Base-by-base conservation (phyloP, 2,113 vertebrate species). In the Genyomyrus donnyi region DNA sequence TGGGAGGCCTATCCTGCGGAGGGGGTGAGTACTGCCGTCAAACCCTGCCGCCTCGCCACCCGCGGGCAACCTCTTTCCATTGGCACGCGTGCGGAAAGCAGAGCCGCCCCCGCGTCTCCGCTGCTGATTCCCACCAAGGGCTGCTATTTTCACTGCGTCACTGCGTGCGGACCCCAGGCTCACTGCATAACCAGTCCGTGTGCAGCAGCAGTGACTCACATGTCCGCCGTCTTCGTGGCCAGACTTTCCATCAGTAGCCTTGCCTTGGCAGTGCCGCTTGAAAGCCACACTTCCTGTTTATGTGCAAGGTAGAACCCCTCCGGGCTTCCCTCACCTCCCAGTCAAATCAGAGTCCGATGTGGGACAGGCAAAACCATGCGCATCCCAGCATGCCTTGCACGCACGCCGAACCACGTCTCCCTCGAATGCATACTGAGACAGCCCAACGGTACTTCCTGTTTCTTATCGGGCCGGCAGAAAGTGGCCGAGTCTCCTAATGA, bases 1-100 rank as follows among this genome's bases (percentile, higher is more conserved):
- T 97, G 96, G 96, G 95, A 96, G 93, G 96, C 96, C 52, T 96
- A 96, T 90, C 96, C 96, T 83, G 95, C 95, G 87, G 96, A 97
- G 89, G 96, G 96, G 95, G 96, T 97, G 93, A 96, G 96, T 96
- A 93, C 52, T n/a, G 5, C 49, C 19, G 49, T 77, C 49, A 3
- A 66, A 80, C 10, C 24, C 49, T 88, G 56, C 31, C 58, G 27
- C 45, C 27, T 27, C 3, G 2, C 7, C 7, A 42, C 87, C 52
- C 35, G 1, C 62, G n/a, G 11, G 3, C 62, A 6, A 0, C 31
- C 87, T 45, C n/a, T 31, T 88, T 21, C 19, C 21, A 85, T 0
- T 1, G 83, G 83, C 21, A 21, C 21, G n/a, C 8, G 24, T 85
- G 83, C 6, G 39, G 42, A 4, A 85, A 46, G 80, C 9, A 24